These are phyloP conservation scores for Melitaea athalia DNA, from an alignment of 2,888 invertebrate species.

Conservation along the genomic window DNA sequence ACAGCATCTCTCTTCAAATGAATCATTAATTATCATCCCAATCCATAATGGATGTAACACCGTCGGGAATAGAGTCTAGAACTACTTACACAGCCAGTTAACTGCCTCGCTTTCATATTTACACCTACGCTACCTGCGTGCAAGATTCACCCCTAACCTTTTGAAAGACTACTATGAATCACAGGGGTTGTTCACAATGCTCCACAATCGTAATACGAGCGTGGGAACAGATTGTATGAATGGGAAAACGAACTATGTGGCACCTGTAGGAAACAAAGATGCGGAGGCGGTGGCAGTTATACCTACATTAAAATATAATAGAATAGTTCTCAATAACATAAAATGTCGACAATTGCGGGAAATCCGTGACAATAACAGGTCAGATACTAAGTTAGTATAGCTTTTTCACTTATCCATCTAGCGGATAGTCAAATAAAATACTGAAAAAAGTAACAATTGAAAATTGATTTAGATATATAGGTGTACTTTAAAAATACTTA, in stretches of 20 bases:
- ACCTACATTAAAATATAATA: conserved; percentile 36
- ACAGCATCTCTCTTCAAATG: conserved; percentile 15
- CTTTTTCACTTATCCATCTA: neutral
- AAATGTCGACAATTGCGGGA: conserved; percentile 31
- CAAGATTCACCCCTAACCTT: conserved; percentile 69
- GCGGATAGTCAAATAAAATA: neutral
- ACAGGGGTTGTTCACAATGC: conserved; percentile 64
- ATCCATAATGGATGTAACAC: neutral
- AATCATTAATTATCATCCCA: neutral
- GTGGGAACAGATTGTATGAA: conserved; percentile 69
- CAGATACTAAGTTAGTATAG: neutral
- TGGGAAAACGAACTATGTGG: conserved; percentile 49
- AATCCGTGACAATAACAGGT: conserved; percentile 22
- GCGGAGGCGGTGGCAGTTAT: conserved; percentile 46
- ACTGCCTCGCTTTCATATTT: conserved; percentile 23
- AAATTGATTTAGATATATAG: no score
- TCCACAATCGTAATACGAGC: conserved; percentile 55
- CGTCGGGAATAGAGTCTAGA: conserved; percentile 7
- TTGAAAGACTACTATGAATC: conserved; percentile 56
- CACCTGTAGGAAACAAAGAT: conserved; percentile 64
- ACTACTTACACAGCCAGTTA: neutral
- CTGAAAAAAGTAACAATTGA: neutral
- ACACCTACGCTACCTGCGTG: conserved; percentile 60
- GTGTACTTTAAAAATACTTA: no score
- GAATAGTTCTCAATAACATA: conserved; percentile 31